Evolutionary conservation across 2,797 vertebrate species (phyloP).

Genomic region (Chaenodraco wilsoni): DNA sequence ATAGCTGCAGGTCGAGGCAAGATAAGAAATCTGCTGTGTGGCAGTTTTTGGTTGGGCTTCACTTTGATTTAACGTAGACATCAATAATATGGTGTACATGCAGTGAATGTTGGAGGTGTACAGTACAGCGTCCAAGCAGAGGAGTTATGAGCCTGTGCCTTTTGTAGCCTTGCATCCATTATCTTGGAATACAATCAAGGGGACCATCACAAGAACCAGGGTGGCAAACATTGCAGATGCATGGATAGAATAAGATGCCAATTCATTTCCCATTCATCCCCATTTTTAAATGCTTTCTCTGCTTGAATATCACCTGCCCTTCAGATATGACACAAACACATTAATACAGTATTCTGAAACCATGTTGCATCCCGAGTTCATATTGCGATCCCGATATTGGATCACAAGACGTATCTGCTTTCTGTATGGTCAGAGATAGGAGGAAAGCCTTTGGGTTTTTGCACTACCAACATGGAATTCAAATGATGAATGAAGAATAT

Average conservation of each 20-base stretch:
- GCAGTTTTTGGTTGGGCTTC: neutral
- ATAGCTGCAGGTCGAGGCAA: neutral
- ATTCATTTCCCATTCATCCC: too few relatives aligned
- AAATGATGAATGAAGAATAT: conserved; percentile 1
- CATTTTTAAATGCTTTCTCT: neutral
- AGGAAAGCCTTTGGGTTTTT: neutral
- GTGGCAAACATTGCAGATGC: neutral
- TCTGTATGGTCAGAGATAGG: neutral
- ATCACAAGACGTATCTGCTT: neutral
- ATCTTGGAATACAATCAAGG: neutral
- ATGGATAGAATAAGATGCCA: neutral
- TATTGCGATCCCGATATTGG: neutral
- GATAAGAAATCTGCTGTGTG: neutral
- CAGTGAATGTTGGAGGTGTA: neutral
- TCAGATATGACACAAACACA: neutral
- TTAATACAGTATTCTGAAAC: neutral
- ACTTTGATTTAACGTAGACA: neutral
- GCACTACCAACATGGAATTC: neutral
- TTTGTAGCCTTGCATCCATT: neutral
- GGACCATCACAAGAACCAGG: neutral
- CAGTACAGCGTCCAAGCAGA: conserved; percentile 1
- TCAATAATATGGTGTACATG: neutral
- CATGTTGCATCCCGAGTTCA: neutral
- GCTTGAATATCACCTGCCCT: neutral
- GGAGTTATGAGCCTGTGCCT: neutral